Evolutionary conservation across 2,888 invertebrate genomes (phyloP).

Genomic region (Leucophenga montana): DNA sequence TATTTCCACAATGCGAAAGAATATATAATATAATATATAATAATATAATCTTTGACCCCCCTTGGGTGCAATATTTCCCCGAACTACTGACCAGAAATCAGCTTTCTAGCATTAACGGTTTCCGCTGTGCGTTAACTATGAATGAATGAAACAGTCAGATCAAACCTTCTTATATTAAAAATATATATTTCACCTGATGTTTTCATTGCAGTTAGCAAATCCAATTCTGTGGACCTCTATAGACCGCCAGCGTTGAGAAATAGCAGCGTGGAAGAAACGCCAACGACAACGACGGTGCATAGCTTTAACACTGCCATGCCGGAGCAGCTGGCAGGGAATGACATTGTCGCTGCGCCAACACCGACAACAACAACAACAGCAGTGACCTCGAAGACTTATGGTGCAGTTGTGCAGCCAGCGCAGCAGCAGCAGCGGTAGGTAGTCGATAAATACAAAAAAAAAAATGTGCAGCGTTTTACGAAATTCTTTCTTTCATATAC

Average conservation of each 20-base stretch:
- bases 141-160: no score
- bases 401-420: conserved; percentile 24
- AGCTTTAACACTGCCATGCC: background rate
- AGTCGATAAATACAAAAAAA: conserved; percentile 44
- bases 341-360: background rate
- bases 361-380: conserved; percentile 16
- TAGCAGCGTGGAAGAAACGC: conserved; percentile 44
- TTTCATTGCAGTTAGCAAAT: conserved; percentile 60
- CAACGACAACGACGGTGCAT: conserved; percentile 19
- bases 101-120: no score
- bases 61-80: no score
- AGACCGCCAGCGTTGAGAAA: conserved; percentile 75
- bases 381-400: conserved; percentile 38
- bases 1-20: no score
- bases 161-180: no score
- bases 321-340: background rate
- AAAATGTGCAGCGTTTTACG: conserved; percentile 40
- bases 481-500: conserved; percentile 44
- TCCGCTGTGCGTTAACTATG: no score
- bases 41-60: no score
- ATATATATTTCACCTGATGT: background rate
- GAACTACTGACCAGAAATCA: no score
- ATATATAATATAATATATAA: no score
- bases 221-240: conserved; percentile 74
- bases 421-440: conserved; percentile 44